Percentiles rank a stretch among this genome's conserved stretches.
phyloP scores from a whole-genome alignment of 1,140 invertebrate genomes.

The Bathynomus jamesi region DNA sequence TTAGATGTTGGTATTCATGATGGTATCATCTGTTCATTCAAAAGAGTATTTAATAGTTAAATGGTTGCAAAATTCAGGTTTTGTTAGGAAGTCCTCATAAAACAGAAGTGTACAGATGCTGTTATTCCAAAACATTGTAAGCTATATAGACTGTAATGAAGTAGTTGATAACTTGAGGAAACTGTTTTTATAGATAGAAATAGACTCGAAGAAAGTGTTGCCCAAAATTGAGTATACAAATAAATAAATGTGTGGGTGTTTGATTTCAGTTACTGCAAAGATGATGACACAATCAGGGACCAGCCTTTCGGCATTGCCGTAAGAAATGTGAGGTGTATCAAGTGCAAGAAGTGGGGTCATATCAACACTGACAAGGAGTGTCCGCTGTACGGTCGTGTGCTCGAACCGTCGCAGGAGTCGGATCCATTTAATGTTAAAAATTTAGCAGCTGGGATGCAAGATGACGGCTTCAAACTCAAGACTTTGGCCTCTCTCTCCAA shows the following conservation, averaged over 20 bases:
- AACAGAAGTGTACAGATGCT: too few species aligned
- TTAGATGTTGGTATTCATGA: too few species aligned
- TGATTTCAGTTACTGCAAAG: slow-evolving; percentile 51
- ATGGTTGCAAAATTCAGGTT: too few species aligned
- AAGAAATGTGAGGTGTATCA: slow-evolving; percentile 93
- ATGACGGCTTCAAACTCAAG: slow-evolving; percentile 83
- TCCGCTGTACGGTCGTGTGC: slow-evolving; percentile 73
- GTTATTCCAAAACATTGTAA: too few species aligned
- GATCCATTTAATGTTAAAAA: slow-evolving; percentile 48
- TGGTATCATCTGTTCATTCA: too few species aligned
- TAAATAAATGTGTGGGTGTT: slow-evolving; percentile 53
- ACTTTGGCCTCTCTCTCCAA: slow-evolving; percentile 56
- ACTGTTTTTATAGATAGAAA: too few species aligned
- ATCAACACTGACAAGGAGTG: slow-evolving; percentile 98
- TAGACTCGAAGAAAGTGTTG: too few species aligned
- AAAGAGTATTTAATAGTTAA: too few species aligned
- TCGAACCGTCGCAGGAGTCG: slow-evolving; percentile 51
- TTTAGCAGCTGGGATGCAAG: slow-evolving; percentile 80
- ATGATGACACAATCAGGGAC: slow-evolving; percentile 90
- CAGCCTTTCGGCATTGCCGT: slow-evolving; percentile 99
- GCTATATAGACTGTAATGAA: too few species aligned
- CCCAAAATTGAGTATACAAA: too few species aligned
- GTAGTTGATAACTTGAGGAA: too few species aligned
- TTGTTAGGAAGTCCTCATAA: too few species aligned
- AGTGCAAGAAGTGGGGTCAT: slow-evolving; percentile 99